Base-by-base conservation (phyloP, 2,888 invertebrate species). In the Phengaris alcon region DNA sequence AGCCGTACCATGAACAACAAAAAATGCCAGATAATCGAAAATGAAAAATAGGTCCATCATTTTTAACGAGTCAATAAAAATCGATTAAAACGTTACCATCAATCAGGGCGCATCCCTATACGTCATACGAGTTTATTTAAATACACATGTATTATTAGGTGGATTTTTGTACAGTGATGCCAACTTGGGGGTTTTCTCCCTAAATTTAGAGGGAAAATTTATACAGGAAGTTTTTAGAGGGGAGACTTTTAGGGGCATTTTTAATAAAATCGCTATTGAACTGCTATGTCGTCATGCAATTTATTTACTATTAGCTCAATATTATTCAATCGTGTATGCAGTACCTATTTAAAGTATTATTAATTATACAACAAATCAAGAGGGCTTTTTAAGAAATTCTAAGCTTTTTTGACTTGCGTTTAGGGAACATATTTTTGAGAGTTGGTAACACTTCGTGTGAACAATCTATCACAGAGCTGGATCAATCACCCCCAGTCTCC, bases 111-210 rank as follows among this genome's bases (percentile, higher is more conserved):
- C 51, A 55, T 70, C 57, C 70, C 48, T 57, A 75, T 77, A 70
- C 76, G 76, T 79, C 79, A 77, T 64, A 75, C 68, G 57, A 59
- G 57, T 74, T 75, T 76, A 77, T 79, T 79, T 75, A 76, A 77
- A 77, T 75, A 76, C 74, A 73, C 64, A 77, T 76, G 76, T 79
- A 78, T 77, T 78, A 75, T 77, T 74, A 78, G 78, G 75, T 69
- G 78, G 78, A 79, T 79, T 78, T 81, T 78, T 78, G 75, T 78
- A 6, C 48, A 77, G 78, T 77, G 76, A 75, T 76, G 76, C 70
- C 22, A 59, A 22, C 10, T 15, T 2, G 10, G 22, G 22, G 22
- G 22, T 3, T 59, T 10, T 4, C 22, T 15, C 9, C 9, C 0
- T 8, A 59, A 15, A 22, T 59, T 6, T 48, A 48, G 6, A 48